Percentiles rank a stretch among this genome's conserved stretches.
Conservation (phyloP, 2,888 invertebrate genomes). For the Phlogophora meticulosa region DNA sequence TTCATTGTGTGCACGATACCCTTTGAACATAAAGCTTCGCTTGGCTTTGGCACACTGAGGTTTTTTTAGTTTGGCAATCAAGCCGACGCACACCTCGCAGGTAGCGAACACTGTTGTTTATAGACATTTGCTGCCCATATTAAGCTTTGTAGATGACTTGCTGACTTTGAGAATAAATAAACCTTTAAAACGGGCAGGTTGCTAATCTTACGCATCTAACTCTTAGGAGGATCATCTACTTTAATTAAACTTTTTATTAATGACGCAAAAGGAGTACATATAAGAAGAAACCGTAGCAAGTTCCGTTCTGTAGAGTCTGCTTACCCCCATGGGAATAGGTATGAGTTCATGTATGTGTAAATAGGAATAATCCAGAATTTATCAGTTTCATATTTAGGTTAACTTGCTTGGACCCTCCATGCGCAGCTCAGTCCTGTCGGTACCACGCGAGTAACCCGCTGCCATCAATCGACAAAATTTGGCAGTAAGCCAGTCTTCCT, state of each 20-base stretch:
- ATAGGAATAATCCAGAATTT: neutral
- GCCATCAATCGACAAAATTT: conserved; percentile 63
- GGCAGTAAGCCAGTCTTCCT: conserved; percentile 58
- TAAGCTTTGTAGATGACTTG: no score
- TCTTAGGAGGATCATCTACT: no score
- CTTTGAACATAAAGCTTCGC: conserved; percentile 18
- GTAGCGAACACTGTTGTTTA: no score
- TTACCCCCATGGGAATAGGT: no score
- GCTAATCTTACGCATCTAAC: no score
- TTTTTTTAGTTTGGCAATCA: conserved; percentile 22
- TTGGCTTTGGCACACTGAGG: neutral
- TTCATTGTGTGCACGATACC: neutral
- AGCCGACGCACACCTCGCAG: neutral
- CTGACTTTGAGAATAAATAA: no score
- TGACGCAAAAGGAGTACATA: no score
- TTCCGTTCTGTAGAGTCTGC: no score
- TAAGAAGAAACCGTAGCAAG: no score
- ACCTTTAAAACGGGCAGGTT: no score
- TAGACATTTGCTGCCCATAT: no score
- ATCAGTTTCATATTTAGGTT: conserved; percentile 31
- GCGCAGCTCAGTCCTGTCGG: conserved; percentile 45
- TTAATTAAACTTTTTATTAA: no score
- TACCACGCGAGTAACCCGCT: conserved; percentile 46
- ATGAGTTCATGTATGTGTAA: neutral
- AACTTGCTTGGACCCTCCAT: conserved; percentile 19